These are phyloP conservation scores for Cenopis cana DNA, from an alignment of 2,888 invertebrate genomes.

Conservation along the genomic window DNA sequence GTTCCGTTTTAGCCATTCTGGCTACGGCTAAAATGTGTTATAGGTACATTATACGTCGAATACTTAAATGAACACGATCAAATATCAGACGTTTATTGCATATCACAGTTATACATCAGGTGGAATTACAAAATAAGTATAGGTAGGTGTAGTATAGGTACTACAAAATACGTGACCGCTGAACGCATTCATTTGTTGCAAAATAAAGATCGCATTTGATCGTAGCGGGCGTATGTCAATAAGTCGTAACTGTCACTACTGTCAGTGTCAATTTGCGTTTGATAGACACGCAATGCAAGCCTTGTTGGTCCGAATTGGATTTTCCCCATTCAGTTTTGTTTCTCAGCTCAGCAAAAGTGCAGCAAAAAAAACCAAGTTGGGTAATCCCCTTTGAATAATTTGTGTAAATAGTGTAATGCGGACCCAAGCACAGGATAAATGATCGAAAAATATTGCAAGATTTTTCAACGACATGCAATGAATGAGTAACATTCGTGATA, in stretches of 20 bases:
- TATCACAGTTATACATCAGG: too few species aligned
- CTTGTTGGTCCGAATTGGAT: conserved; percentile 29
- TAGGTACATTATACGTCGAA: too few species aligned
- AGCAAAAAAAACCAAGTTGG: background rate
- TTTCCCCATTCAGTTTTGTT: background rate
- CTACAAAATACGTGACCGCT: background rate
- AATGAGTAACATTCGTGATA: conserved; percentile 32
- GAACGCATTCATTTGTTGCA: background rate
- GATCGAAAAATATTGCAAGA: conserved; percentile 5
- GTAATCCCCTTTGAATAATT: background rate
- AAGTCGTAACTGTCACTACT: background rate
- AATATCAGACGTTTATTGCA: too few species aligned
- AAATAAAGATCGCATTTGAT: background rate
- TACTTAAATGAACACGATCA: too few species aligned
- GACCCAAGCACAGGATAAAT: conserved; percentile 2
- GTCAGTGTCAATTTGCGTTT: conserved; percentile 11
- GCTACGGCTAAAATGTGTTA: too few species aligned
- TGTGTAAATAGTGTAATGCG: conserved; percentile 5
- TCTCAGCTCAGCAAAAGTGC: too few species aligned
- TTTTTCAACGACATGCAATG: conserved; percentile 3
- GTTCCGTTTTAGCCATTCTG: too few species aligned
- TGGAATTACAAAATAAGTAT: too few species aligned
- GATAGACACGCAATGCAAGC: conserved; percentile 4
- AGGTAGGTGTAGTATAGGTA: too few species aligned
- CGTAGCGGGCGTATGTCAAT: background rate